Base-by-base conservation (phyloP, 2,888 invertebrate species). In the Pollenia amentaria region DNA sequence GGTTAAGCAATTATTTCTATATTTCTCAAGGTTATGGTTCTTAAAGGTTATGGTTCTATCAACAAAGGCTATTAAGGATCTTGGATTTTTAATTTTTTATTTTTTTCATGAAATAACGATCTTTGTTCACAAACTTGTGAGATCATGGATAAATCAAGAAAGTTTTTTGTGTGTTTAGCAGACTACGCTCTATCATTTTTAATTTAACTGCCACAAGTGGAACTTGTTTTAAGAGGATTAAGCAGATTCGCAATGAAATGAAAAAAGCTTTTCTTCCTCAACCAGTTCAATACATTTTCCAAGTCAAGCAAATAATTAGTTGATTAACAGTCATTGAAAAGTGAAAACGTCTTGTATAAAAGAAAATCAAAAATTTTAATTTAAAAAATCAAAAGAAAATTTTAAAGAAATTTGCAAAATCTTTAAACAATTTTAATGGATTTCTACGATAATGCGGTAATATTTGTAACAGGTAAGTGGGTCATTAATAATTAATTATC, bases 401-500 rank as follows among this genome's bases (percentile, higher is more conserved):
- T 67, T 44, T 51, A 1, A 11, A 55, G 44, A 48, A 10, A 11
- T 18, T 38, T 48, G 18, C n/a, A 53, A 44, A 53, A 42, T 48
- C 38, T 11, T 42, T 8, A 18, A 40, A 70, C 8, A 46, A 70
- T 60, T 11, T 11, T n/a, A 4, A 87, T 80, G 79, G 90, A 91
- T 82, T 90, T 91, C 69, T 92, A 92, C 44, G 83, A 90, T 53
- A 89, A 92, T 72, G 89, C 92, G 0, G 90, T 91, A 14, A 89
- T 93, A 67, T 92, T 93, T 81, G 91, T 93, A 83, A 93, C 92
- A 62, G 92, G 92, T 89, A 87, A 84, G 85, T 62, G 18, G 10
- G 4, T 18, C 0, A 48, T 4, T n/a, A 3, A 16, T 40, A 46
- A 2, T 29, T 29, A 29, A 29, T 29, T 29, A 29, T 29, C 29